These are phyloP conservation scores for Ophion costatus DNA, from an alignment of 2,888 invertebrate genomes.

Conservation along the genomic window DNA sequence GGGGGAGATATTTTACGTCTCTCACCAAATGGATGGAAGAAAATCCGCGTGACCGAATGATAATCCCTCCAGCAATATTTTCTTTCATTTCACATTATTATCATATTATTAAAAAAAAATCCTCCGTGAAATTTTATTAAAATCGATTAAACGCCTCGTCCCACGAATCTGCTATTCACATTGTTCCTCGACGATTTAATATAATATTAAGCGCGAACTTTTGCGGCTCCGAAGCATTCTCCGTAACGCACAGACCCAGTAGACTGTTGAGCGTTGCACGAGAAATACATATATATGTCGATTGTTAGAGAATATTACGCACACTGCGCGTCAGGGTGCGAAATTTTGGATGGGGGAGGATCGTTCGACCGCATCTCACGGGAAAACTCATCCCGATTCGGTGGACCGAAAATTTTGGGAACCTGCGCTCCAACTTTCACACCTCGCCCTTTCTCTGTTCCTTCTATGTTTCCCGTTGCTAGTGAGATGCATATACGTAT, in stretches of 20 bases:
- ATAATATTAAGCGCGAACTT: conserved; percentile 80
- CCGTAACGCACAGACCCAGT: neutral
- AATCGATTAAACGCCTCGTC: conserved; percentile 80
- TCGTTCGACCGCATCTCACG: conserved; percentile 42
- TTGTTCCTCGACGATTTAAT: conserved; percentile 79
- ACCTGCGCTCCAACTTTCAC: conserved; percentile 35
- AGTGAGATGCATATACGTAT: no score
- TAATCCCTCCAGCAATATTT: conserved; percentile 74
- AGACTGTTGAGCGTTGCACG: conserved; percentile 35
- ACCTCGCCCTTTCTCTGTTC: conserved; percentile 10
- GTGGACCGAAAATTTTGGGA: conserved; percentile 56
- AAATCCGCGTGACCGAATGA: conserved; percentile 78
- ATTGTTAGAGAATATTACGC: conserved; percentile 44
- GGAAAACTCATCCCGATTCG: conserved; percentile 41
- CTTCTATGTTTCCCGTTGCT: conserved; percentile 14
- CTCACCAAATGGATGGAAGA: conserved; percentile 45
- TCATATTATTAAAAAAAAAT: conserved; percentile 83
- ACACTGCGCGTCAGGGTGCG: conserved; percentile 52
- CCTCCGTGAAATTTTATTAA: conserved; percentile 82
- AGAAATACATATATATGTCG: conserved; percentile 12
- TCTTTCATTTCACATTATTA: conserved; percentile 82
- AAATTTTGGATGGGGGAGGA: conserved; percentile 54
- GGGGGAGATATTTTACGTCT: conserved; percentile 34
- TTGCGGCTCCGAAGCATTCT: conserved; percentile 44
- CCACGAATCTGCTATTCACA: conserved; percentile 70